Evolutionary conservation across 1,140 invertebrate genomes (phyloP).

Genomic region (Drosophila repletoides): DNA sequence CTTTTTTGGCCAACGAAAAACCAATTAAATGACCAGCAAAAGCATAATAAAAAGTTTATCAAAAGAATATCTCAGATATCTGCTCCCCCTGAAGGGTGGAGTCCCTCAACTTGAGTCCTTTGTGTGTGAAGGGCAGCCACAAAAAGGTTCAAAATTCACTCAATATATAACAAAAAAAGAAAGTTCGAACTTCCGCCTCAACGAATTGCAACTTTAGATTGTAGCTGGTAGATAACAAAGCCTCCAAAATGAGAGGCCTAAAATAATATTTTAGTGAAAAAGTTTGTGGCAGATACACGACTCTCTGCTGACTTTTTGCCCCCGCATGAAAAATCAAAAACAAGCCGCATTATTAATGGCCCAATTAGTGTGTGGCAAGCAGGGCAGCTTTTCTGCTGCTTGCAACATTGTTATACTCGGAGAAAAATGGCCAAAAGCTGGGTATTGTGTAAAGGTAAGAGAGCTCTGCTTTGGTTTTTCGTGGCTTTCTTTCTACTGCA

Average conservation of each 20-base stretch:
- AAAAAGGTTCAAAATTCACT: constrained; percentile 20
- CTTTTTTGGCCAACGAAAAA: constrained; percentile 21
- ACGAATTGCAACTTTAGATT: constrained; percentile 14
- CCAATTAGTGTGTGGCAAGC: constrained; percentile 62
- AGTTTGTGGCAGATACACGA: constrained; percentile 29
- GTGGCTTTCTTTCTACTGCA: too few relatives aligned
- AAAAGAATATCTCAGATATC: constrained; percentile 13
- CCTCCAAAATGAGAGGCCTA: constrained; percentile 1
- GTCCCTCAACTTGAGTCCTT: constrained; percentile 10
- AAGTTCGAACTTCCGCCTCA: constrained; percentile 21
- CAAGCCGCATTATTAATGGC: constrained; percentile 63
- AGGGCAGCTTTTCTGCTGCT: constrained; percentile 17
- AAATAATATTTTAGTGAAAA: constrained; percentile 33
- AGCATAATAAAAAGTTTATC: constrained; percentile 35
- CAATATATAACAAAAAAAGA: constrained; percentile 8
- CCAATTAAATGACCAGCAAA: constrained; percentile 49
- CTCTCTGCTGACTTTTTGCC: constrained; percentile 59
- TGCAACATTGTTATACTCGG: too few relatives aligned
- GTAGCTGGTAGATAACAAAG: too few relatives aligned
- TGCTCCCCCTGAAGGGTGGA: too few relatives aligned
- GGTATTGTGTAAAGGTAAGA: too few relatives aligned
- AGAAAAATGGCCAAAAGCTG: too few relatives aligned
- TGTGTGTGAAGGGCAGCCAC: constrained; percentile 12
- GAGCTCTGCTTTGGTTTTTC: too few relatives aligned
- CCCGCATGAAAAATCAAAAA: constrained; percentile 31